Conservation (phyloP, 2,888 invertebrate species). For the Thereva nobilitata region DNA sequence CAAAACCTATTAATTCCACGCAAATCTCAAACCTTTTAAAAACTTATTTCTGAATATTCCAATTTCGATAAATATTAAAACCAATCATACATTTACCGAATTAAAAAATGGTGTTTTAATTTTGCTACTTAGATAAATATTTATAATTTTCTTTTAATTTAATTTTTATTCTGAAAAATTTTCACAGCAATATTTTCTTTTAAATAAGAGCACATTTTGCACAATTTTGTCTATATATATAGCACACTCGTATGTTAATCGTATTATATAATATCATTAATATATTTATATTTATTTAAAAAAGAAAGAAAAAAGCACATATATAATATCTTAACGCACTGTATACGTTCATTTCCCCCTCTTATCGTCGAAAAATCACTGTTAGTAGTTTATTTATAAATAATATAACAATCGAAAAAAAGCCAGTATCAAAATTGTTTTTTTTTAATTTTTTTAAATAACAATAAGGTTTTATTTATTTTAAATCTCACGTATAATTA, state of each 20-base stretch:
- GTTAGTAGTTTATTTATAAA: not conserved
- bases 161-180: not conserved
- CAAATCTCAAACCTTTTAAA: too few species aligned
- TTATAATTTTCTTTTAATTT: slow-evolving; percentile 1
- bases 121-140: not conserved
- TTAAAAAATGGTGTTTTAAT: too few species aligned
- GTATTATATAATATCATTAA: slow-evolving; percentile 25
- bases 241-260: slow-evolving; percentile 35
- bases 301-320: not conserved
- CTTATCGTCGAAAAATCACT: slow-evolving; percentile 20
- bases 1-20: too few species aligned
- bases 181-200: not conserved
- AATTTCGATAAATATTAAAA: too few species aligned
- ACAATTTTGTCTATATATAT: slow-evolving; percentile 23
- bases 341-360: slow-evolving; percentile 17
- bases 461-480: too few species aligned
- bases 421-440: too few species aligned
- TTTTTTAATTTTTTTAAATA: too few species aligned
- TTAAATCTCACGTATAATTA: too few species aligned
- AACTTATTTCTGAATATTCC: too few species aligned
- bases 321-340: slow-evolving; percentile 24
- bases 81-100: too few species aligned
- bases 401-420: too few species aligned
- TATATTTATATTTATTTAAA: not conserved
- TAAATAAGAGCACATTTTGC: slow-evolving; percentile 26